phyloP scores from a whole-genome alignment of 1,140 invertebrate genomes.

The Aphelinus atriplicis region DNA sequence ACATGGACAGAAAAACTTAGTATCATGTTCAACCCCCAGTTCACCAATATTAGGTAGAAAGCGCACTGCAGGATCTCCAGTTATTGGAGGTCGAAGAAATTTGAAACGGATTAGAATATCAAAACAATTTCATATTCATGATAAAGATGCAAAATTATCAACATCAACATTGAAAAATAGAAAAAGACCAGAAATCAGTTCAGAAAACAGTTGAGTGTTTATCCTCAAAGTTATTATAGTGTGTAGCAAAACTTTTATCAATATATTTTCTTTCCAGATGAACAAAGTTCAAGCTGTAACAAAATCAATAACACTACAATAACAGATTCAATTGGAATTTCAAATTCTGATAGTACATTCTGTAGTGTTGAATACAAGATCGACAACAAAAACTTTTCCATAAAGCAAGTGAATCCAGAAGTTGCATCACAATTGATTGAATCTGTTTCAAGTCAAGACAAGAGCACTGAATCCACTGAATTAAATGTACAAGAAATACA shows the following conservation, averaged over 20 bases:
- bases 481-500: slow-evolving; percentile 21
- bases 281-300: too few species aligned
- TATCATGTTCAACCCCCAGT: not conserved
- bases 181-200: too few species aligned
- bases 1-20: not conserved
- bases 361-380: not conserved
- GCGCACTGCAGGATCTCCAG: slow-evolving; percentile 1
- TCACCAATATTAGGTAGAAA: slow-evolving; percentile 29
- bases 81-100: slow-evolving; percentile 7
- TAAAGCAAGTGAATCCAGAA: too few species aligned
- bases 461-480: not conserved
- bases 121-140: not conserved
- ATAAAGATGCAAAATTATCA: too few species aligned
- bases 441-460: slow-evolving; percentile 12
- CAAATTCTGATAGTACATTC: not conserved
- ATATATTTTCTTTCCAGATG: too few species aligned
- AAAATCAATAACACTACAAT: not conserved
- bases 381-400: not conserved
- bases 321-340: not conserved
- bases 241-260: too few species aligned
- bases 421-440: slow-evolving; percentile 21
- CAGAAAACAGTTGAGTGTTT: too few species aligned
- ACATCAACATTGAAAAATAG: too few species aligned
- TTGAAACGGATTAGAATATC: slow-evolving; percentile 8
- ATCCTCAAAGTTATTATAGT: too few species aligned